Conservation (phyloP, 1,140 invertebrate species). For the Drosophila quadrilineata region DNA sequence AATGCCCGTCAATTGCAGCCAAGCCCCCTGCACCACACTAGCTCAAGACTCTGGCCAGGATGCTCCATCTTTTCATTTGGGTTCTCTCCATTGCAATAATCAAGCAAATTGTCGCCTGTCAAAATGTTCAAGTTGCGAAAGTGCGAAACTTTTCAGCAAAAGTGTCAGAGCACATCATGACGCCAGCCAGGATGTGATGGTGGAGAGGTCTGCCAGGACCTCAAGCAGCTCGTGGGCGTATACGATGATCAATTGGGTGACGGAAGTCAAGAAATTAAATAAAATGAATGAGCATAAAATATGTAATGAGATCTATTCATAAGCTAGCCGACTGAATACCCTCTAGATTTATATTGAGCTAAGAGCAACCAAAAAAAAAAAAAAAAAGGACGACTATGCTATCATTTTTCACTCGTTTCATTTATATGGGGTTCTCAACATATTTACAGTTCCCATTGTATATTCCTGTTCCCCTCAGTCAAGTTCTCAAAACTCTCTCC, state of each 20-base stretch:
- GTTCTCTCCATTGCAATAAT: slow-evolving; percentile 58
- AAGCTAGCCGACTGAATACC: neutral
- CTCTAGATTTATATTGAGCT: neutral
- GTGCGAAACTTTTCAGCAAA: slow-evolving; percentile 40
- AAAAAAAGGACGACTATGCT: too few species aligned
- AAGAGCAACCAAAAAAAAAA: too few species aligned
- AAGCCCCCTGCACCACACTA: neutral
- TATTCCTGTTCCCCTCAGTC: neutral
- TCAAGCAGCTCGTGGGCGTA: too few species aligned
- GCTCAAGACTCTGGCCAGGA: neutral
- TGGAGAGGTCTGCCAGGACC: too few species aligned
- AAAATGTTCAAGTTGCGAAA: slow-evolving; percentile 60
- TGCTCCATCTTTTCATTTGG: neutral
- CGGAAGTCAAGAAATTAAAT: slow-evolving; percentile 23
- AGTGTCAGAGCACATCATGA: slow-evolving; percentile 14
- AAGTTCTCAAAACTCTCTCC: neutral
- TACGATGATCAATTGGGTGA: slow-evolving; percentile 21
- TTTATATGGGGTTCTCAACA: too few species aligned
- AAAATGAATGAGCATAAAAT: slow-evolving; percentile 24
- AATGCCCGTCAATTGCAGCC: slow-evolving; percentile 34
- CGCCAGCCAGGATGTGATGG: too few species aligned
- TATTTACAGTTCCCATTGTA: neutral
- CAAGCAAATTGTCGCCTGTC: slow-evolving; percentile 72
- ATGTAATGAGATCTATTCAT: slow-evolving; percentile 36
- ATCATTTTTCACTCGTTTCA: neutral